A percentile compares a stretch with the other conserved stretches of the same genome.
These are phyloP conservation scores for Triplophysa yarkandensis DNA, from an alignment of 2,797 vertebrate species.

Conservation along the genomic window DNA sequence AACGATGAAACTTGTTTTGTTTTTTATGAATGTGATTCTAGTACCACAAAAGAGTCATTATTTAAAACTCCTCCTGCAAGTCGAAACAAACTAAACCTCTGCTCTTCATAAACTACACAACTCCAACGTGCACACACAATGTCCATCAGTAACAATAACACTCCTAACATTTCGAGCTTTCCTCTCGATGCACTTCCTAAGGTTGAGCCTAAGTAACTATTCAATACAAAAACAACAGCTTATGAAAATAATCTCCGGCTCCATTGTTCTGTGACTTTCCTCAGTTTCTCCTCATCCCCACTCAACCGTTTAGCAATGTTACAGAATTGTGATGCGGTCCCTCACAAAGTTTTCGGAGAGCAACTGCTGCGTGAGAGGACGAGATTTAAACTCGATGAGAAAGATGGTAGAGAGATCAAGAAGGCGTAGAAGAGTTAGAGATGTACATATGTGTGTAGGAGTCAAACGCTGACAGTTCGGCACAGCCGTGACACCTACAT, in stretches of 20 bases:
- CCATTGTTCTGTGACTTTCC: conserved; percentile 38
- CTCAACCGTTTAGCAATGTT: conserved; percentile 8
- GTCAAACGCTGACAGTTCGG: conserved; percentile 3
- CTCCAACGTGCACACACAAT: background rate
- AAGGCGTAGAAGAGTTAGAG: background rate
- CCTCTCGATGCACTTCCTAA: background rate
- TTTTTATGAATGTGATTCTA: background rate
- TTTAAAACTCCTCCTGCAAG: background rate
- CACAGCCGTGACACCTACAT: background rate
- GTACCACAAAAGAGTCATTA: too few relatives aligned
- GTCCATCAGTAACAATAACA: background rate
- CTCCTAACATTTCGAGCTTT: background rate
- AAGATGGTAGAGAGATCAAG: background rate
- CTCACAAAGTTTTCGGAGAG: conserved; percentile 32
- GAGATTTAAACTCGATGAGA: background rate
- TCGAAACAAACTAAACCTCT: background rate
- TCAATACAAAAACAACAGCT: conserved; percentile 5
- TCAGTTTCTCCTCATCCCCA: background rate
- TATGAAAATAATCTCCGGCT: conserved; percentile 30
- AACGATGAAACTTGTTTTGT: too few relatives aligned
- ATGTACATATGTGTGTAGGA: conserved; percentile 10
- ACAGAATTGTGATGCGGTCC: conserved; percentile 26
- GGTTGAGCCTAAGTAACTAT: conserved; percentile 4
- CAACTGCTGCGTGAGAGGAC: conserved; percentile 21
- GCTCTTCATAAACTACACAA: background rate